Evolutionary conservation across 2,888 invertebrate genomes (phyloP), one percentile per base, ranked within the genome.

Genomic region (Agonopterix arenella): DNA sequence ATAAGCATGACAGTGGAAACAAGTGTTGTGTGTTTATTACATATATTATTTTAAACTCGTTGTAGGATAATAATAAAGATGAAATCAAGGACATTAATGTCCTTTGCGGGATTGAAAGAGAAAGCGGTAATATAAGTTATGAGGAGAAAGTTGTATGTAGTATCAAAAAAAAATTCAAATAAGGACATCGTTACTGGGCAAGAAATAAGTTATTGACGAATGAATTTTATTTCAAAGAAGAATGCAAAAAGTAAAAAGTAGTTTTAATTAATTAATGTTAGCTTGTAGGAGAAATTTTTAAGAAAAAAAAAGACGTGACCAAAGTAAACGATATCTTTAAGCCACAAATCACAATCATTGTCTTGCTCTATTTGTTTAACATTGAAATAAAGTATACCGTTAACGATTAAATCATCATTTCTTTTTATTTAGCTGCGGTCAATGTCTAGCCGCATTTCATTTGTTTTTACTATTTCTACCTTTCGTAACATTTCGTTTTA

Each of bases 331-430:
- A 54, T 53, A 45, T 56, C 46, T 44, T 48, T 48, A 49, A 49
- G 59, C 64, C 58, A 53, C 62, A 58, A 54, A 44, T 28, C 7
- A 28, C 28, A 28, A 28, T 40, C 47, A 54, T 53, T 56, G 61
- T 61, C 59, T 62, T 71, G 66, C 65, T 76, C 71, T 66, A 68
- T 70, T 76, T 72, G 57, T 52, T 61, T 60, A 63, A 64, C 64
- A 70, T 66, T 70, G 63, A 67, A 65, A 57, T 58, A 57, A 60
- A 53, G 49, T 53, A 48, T 52, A 53, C 52, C 64, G 61, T 64
- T 55, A 59, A 61, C 64, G 62, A 62, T 64, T 66, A 59, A 63
- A 61, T 59, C 54, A 61, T 59, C 54, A 49, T 57, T 58, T 65
- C 60, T 60, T 66, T 63, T 50, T 53, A 53, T 50, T 55, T 50